Percentiles rank a stretch among this genome's conserved stretches.
These are phyloP conservation scores for Tyto alba DNA, from an alignment of 2,113 vertebrate species.

Conservation along the genomic window DNA sequence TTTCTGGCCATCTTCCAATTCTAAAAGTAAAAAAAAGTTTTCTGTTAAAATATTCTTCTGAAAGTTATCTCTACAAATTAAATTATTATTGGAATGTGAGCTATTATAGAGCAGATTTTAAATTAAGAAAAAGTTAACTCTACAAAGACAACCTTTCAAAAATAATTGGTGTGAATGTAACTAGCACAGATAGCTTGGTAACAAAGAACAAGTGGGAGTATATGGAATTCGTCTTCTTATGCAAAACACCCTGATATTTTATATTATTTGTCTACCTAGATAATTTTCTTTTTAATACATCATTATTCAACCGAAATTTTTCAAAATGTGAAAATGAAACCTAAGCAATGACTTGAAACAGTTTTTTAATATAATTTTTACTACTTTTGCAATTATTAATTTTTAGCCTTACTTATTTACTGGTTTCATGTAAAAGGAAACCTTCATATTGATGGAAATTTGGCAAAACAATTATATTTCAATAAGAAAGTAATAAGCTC, in stretches of 20 bases:
- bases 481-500: neutral
- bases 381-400: neutral
- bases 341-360: neutral
- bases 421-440: neutral
- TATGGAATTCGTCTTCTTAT: neutral
- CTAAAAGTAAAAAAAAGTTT: conserved; percentile 61
- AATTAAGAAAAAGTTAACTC: neutral
- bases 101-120: neutral
- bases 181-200: neutral
- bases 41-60: neutral
- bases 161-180: neutral
- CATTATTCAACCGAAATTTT: neutral
- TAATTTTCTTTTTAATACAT: neutral
- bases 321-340: neutral
- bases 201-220: neutral
- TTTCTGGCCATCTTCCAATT: conserved; percentile 86
- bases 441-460: neutral
- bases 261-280: neutral
- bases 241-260: neutral
- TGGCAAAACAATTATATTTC: neutral
- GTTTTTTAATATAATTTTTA: neutral
- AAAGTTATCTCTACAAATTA: neutral
- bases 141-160: neutral
- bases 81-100: neutral
- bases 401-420: neutral